A percentile compares a stretch with the other conserved stretches of the same genome.
phyloP scores from a whole-genome alignment of 2,888 invertebrate genomes.

The Nemapogon koenigi region DNA sequence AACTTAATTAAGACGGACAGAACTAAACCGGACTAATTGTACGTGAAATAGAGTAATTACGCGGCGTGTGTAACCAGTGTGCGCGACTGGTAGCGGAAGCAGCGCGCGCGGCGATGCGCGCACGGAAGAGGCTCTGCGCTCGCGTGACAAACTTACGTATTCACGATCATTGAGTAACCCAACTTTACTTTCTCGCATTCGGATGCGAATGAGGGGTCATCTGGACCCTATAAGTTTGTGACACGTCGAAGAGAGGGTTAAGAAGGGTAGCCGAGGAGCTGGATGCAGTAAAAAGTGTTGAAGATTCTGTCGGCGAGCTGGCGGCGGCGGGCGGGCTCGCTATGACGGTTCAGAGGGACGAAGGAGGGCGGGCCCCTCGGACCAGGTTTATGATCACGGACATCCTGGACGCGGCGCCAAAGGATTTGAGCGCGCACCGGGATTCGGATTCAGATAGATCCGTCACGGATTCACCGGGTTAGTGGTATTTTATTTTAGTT shows the following conservation, averaged over 20 bases:
- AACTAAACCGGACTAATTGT: too few species aligned
- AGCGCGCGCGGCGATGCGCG: slow-evolving; percentile 21
- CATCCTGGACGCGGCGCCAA: slow-evolving; percentile 70
- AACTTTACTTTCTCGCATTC: slow-evolving; percentile 10
- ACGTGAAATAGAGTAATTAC: too few species aligned
- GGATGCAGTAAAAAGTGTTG: slow-evolving; percentile 18
- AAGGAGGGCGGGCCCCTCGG: slow-evolving; percentile 76
- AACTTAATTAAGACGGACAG: too few species aligned
- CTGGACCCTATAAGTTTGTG: slow-evolving; percentile 26
- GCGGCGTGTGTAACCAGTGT: too few species aligned
- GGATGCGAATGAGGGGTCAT: slow-evolving; percentile 22
- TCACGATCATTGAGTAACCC: slow-evolving; percentile 8
- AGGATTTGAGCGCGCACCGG: slow-evolving; percentile 64
- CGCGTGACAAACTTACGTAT: slow-evolving; percentile 12
- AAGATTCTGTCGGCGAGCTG: slow-evolving; percentile 37
- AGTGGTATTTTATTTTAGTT: too few species aligned
- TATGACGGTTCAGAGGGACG: slow-evolving; percentile 69
- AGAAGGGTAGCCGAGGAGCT: slow-evolving; percentile 11
- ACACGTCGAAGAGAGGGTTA: slow-evolving; percentile 18
- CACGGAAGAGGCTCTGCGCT: slow-evolving; percentile 18
- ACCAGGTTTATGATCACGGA: slow-evolving; percentile 92
- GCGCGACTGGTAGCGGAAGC: slow-evolving; percentile 2
- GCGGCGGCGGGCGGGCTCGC: slow-evolving; percentile 59
- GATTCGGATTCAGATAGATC: slow-evolving; percentile 65
- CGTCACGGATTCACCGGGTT: slow-evolving; percentile 63